These are phyloP conservation scores for Pogoniulus pusillus DNA, from an alignment of 2,797 vertebrate species.

Conservation along the genomic window DNA sequence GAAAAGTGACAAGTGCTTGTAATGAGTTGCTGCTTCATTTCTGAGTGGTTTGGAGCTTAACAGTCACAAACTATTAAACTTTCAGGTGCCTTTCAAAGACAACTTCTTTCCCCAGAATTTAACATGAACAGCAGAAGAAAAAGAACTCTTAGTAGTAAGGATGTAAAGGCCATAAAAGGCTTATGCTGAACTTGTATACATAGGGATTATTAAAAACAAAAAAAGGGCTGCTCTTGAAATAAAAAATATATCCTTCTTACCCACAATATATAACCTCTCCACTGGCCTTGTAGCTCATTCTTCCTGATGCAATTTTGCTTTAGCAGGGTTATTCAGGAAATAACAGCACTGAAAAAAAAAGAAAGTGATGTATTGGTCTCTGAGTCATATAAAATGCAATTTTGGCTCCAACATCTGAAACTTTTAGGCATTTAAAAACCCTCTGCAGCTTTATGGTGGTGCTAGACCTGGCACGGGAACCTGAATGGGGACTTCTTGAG, in stretches of 20 bases:
- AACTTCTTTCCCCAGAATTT: not conserved
- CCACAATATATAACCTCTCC: not conserved
- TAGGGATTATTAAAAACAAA: not conserved
- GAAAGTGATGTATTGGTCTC: conserved; percentile 13
- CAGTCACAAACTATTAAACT: conserved; percentile 16
- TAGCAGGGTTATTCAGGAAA: conserved; percentile 24
- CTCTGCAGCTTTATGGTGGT: not conserved
- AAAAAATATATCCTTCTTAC: not conserved
- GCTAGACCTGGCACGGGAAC: not conserved
- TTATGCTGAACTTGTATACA: not conserved
- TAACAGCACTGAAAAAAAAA: not conserved
- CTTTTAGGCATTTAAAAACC: not conserved
- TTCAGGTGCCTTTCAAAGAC: not conserved
- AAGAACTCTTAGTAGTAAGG: not conserved
- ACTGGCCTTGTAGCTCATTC: not conserved
- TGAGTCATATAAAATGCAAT: conserved; percentile 16
- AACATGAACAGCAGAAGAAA: not conserved
- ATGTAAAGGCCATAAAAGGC: not conserved
- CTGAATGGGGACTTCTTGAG: not conserved
- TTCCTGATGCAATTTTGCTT: not conserved
- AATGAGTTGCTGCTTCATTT: conserved; percentile 48
- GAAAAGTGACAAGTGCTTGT: not conserved
- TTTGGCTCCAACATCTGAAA: conserved; percentile 29
- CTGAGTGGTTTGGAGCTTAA: conserved; percentile 9
- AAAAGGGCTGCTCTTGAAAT: not conserved